Base-by-base conservation (phyloP, 2,113 vertebrate genomes). In the Callipepla squamata region DNA sequence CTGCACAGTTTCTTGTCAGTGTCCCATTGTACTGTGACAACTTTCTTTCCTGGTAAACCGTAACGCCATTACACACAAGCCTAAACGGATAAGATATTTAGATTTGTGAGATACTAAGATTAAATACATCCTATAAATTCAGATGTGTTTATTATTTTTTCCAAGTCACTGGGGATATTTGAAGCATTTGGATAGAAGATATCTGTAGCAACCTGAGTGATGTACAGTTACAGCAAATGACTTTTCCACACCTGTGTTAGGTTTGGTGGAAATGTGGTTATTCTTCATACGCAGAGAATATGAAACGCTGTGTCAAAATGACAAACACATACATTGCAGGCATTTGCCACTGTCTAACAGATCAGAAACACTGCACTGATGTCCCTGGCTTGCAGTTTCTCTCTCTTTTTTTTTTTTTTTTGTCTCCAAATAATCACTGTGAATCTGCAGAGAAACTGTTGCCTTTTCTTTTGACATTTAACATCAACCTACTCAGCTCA, bases 401-500 rank as follows among this genome's bases (percentile, higher is more conserved):
- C 82, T 97, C 40, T 40, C 40, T 40, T 40, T 40, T 40, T 40
- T 96, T 90, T 47, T 47, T 45, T 45, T 81, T 92, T 61, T 79
- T 75, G 48, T 85, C 68, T 95, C 91, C 67, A 51, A 66, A 79
- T 66, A 96, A 95, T 94, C 92, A 90, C 55, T 50, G 69, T 67
- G 88, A 96, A 93, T 62, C 81, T 91, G 73, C 59, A 95, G 92
- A 94, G 59, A 97, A 91, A 92, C 91, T 65, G 90, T 90, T 93
- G 92, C 89, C 34, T 96, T 96, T 96, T 93, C 93, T 96, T 97
- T 88, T 96, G 95, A 97, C 96, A 96, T 96, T 96, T 96, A 95
- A 83, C 92, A 95, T 94, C 69, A 84, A 92, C 89, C 95, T 73
- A 93, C 53, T 74, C 61, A 86, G 90, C 80, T 90, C 89, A 93